phyloP scores from a whole-genome alignment of 2,888 invertebrate species.

The Sinohyriopsis cumingii region DNA sequence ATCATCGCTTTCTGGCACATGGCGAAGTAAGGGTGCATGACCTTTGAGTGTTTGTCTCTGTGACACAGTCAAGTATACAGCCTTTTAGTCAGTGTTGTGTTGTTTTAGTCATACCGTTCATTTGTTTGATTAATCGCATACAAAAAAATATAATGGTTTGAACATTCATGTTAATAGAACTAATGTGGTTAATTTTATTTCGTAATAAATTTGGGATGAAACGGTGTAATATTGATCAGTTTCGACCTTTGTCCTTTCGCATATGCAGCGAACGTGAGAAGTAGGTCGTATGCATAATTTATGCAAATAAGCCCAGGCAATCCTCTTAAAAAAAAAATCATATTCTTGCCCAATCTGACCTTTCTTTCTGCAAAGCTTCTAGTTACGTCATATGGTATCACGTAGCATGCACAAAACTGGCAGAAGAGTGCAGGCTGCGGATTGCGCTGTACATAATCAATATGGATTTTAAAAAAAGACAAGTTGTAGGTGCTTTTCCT shows the following conservation, averaged over 20 bases:
- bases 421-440: no score
- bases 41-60: conserved; percentile 61
- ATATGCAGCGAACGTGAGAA: conserved; percentile 47
- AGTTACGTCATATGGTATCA: no score
- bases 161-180: background rate
- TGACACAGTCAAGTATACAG: conserved; percentile 52
- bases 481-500: no score
- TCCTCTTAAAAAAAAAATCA: conserved; percentile 5
- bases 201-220: no score
- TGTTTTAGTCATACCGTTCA: conserved; percentile 5
- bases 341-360: background rate
- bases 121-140: background rate
- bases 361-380: no score
- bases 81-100: conserved; percentile 7
- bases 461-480: no score
- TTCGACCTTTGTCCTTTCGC: conserved; percentile 66
- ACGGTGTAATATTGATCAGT: conserved; percentile 16
- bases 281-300: conserved; percentile 66
- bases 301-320: conserved; percentile 54
- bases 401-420: no score
- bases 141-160: background rate
- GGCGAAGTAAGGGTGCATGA: conserved; percentile 55
- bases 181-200: no score
- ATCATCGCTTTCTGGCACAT: conserved; percentile 15
- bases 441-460: no score